These are phyloP conservation scores for Conomelus anceps DNA, from an alignment of 2,888 invertebrate species.

Conservation along the genomic window DNA sequence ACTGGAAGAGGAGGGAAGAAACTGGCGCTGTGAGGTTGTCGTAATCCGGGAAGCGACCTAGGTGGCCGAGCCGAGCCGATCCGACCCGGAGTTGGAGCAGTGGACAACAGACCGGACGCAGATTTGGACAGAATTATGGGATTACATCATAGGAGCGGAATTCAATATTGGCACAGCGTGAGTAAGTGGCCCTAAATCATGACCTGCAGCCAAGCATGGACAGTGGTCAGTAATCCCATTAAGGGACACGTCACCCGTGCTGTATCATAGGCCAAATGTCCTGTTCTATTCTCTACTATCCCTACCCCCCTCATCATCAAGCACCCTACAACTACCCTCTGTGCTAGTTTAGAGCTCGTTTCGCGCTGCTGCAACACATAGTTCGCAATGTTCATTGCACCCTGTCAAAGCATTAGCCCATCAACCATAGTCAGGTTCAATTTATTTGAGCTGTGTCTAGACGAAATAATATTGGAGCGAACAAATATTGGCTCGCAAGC, in stretches of 20 bases:
- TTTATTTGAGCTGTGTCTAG: neutral
- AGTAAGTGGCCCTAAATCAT: constrained; percentile 13
- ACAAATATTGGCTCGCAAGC: neutral
- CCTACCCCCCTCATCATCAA: neutral
- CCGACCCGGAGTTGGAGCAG: neutral
- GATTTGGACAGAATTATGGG: neutral
- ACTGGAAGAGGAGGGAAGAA: neutral
- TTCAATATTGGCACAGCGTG: constrained; percentile 1
- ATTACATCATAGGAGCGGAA: constrained; percentile 12
- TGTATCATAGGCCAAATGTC: constrained; percentile 8
- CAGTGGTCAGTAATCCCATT: constrained; percentile 14
- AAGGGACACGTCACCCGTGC: constrained; percentile 7
- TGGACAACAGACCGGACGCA: too few species aligned
- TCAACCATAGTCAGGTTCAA: neutral
- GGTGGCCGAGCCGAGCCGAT: neutral
- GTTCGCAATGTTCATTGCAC: neutral
- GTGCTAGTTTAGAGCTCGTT: neutral
- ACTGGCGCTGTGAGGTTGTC: neutral
- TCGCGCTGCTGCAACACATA: neutral
- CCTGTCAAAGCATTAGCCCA: neutral
- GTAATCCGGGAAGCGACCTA: neutral
- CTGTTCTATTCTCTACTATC: neutral
- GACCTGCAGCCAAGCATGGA: constrained; percentile 9
- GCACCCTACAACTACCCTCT: neutral
- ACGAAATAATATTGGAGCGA: neutral